Evolutionary conservation across 2,113 vertebrate genomes (phyloP).

Genomic region (Dromaius novaehollandiae): DNA sequence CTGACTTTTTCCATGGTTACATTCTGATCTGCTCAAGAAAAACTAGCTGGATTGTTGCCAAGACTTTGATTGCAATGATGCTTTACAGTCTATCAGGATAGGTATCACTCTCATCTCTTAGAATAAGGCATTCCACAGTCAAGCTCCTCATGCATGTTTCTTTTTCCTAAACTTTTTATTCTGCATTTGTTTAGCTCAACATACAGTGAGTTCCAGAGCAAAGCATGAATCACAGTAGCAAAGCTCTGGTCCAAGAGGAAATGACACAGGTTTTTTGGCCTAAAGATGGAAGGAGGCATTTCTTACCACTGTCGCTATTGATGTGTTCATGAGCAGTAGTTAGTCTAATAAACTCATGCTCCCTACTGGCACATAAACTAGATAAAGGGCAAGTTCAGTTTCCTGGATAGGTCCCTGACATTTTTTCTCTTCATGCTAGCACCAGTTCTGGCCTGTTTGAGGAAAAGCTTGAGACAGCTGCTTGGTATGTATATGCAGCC

Average conservation of each 20-base stretch:
- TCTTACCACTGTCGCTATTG: not conserved
- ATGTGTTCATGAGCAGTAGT: not conserved
- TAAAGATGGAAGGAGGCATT: not conserved
- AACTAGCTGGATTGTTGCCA: not conserved
- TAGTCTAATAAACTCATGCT: not conserved
- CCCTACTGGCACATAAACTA: not conserved
- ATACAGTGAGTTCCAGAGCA: not conserved
- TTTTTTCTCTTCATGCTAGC: not conserved
- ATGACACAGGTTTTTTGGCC: not conserved
- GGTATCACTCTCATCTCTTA: not conserved
- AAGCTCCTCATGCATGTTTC: not conserved
- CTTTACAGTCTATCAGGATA: not conserved
- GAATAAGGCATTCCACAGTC: not conserved
- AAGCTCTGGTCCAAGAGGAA: constrained; percentile 2
- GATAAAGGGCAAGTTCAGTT: not conserved
- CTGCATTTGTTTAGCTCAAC: not conserved
- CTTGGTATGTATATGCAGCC: not conserved
- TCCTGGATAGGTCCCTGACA: not conserved
- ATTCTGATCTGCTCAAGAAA: not conserved
- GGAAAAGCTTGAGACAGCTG: not conserved
- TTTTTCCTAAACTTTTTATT: not conserved
- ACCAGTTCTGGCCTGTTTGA: not conserved
- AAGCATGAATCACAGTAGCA: not conserved
- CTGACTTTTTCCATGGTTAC: not conserved
- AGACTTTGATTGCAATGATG: not conserved